A percentile compares a stretch with the other conserved stretches of the same genome.
These are phyloP conservation scores for Actinernus sp. DNA, from an alignment of 92 coral and sea anemone genomes.

Conservation along the genomic window DNA sequence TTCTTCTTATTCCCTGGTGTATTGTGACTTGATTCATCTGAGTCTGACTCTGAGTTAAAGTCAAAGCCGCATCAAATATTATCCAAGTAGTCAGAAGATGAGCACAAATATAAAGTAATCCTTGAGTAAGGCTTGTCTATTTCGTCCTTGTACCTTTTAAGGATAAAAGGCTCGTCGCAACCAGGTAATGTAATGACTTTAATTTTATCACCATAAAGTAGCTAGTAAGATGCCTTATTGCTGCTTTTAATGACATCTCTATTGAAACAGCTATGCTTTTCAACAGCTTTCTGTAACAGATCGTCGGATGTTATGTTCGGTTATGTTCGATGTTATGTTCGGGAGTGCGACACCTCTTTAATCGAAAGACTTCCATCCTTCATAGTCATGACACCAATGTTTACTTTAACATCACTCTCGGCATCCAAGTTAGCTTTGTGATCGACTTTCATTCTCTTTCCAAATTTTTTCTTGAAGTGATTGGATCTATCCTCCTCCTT, in stretches of 20 bases:
- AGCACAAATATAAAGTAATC: conserved; percentile 58
- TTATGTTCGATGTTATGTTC: conserved; percentile 46
- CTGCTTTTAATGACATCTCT: conserved; percentile 60
- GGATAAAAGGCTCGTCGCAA: conserved; percentile 69
- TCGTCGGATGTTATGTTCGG: conserved; percentile 55
- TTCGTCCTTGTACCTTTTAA: conserved; percentile 66
- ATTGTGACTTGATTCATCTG: too few species aligned
- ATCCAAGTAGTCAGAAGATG: conserved; percentile 59
- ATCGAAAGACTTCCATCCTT: conserved; percentile 49
- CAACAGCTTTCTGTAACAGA: conserved; percentile 66
- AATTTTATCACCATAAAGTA: conserved; percentile 56
- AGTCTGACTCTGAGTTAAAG: too few species aligned
- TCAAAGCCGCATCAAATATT: too few species aligned
- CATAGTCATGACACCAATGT: conserved; percentile 55
- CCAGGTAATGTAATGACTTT: conserved; percentile 57
- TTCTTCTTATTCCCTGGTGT: too few species aligned
- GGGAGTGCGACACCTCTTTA: conserved; percentile 71
- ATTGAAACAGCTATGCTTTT: conserved; percentile 73
- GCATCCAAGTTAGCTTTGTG: too few species aligned
- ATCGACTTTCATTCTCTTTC: conserved; percentile 20
- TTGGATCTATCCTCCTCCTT: conserved; percentile 48
- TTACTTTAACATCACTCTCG: conserved; percentile 38
- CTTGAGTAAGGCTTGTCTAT: conserved; percentile 67
- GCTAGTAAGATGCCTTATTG: conserved; percentile 45
- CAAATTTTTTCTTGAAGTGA: conserved; percentile 23